Evolutionary conservation across 2,113 vertebrate species (phyloP).

Genomic region (Lipotes vexillifer): DNA sequence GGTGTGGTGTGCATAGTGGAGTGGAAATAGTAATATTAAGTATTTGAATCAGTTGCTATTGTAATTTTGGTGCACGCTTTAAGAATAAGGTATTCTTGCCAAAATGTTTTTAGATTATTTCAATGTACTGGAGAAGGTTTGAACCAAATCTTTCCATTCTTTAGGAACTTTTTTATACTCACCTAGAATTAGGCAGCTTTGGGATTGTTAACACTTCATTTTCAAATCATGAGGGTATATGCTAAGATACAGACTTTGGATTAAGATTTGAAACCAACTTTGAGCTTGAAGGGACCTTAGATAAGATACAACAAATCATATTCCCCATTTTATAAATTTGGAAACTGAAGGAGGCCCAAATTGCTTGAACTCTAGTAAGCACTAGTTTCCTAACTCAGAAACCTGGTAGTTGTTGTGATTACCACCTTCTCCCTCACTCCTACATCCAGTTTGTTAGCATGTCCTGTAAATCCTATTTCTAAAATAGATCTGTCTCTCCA

Average conservation of each 20-base stretch:
- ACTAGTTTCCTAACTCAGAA: neutral
- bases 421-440: neutral
- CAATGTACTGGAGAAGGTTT: neutral
- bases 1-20: neutral
- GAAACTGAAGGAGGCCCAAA: neutral
- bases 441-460: neutral
- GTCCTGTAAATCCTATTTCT: neutral
- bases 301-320: neutral
- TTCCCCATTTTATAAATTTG: neutral
- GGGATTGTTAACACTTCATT: neutral
- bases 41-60: neutral
- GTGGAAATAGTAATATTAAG: neutral
- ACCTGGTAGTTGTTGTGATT: neutral
- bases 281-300: neutral
- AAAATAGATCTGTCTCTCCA: neutral
- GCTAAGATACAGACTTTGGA: neutral
- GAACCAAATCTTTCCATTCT: neutral
- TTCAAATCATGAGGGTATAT: neutral
- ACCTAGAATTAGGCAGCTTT: neutral
- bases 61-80: neutral
- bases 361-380: neutral
- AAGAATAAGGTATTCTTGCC: neutral
- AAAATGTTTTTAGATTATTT: slow-evolving; percentile 1
- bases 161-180: neutral
- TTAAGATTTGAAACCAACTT: neutral